Base-by-base conservation (phyloP, 2,113 vertebrate genomes). In the Sander vitreus region DNA sequence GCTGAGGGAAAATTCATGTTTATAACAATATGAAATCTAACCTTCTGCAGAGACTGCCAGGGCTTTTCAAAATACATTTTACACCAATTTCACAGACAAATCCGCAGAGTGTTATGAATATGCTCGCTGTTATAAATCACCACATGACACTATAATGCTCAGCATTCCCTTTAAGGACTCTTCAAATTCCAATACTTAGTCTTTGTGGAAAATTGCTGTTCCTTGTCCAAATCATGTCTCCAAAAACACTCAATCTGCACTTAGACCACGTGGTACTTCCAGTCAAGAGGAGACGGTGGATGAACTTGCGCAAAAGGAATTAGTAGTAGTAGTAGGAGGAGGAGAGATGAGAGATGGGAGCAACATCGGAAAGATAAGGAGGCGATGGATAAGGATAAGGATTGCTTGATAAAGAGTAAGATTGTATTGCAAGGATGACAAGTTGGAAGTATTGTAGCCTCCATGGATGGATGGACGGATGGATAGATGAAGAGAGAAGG, bases 161-260 rank as follows among this genome's bases (percentile, higher is more conserved):
- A 73, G 55, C 68, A 55, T 81, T 73, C 69, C 67, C 79, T 78
- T 67, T 55, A 76, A 89, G 66, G 72, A 43, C 76, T 74, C 36
- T 85, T 86, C 57, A 75, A 85, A 78, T 67, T 60, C 47, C 70
- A 89, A 88, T 80, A 83, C 63, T 76, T 70, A 70, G 54, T 83
- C 79, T 91, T 81, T 86, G 77, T 86, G 62, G 59, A 66, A 89
- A 93, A 78, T 88, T 78, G 68, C 18, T 54, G 55, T 87, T 87
- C 79, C 68, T 58, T 63, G 27, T 68, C 73, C 43, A 48, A 80
- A 30, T 80, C 51, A 69, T 68, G 59, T 85, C 58, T 86, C 62
- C 60, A 74, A 63, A 92, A 81, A 67, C 54, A 81, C 21, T 68
- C 5, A 7, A 59, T 66, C 63, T 62, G n/a, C 43, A 50, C 18